Conservation (phyloP, 2,797 vertebrate genomes). For the Stomatorhinus walkeri region DNA sequence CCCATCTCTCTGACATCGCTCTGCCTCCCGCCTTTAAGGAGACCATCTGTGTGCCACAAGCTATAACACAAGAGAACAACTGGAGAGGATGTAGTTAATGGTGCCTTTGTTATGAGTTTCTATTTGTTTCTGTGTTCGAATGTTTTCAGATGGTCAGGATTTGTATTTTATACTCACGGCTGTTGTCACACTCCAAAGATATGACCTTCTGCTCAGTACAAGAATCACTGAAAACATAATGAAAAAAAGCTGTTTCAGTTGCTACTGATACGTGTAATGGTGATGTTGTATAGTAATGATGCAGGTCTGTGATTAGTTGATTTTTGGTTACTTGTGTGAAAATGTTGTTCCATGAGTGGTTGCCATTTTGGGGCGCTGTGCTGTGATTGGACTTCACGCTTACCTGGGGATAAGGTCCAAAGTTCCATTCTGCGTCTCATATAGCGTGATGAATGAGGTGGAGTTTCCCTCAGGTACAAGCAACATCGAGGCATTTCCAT, state of each 20-base stretch:
- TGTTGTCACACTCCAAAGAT: conserved; percentile 66
- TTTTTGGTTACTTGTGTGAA: background rate
- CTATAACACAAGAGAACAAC: conserved; percentile 40
- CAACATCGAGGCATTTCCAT: conserved; percentile 41
- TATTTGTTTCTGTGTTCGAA: background rate
- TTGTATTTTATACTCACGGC: conserved; percentile 59
- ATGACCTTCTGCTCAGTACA: conserved; percentile 61
- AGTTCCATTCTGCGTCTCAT: conserved; percentile 43
- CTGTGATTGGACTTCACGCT: background rate
- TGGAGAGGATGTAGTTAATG: background rate
- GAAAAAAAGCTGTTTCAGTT: background rate
- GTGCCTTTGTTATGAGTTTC: background rate
- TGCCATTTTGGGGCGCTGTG: background rate
- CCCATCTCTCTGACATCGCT: background rate
- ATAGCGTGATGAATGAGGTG: conserved; percentile 62
- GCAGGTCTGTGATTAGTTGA: conserved; percentile 32
- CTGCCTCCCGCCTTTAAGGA: background rate
- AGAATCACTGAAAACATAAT: conserved; percentile 56
- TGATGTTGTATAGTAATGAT: conserved; percentile 49
- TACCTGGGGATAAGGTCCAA: conserved; percentile 66
- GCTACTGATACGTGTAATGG: conserved; percentile 22
- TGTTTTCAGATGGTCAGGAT: background rate
- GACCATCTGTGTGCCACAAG: conserved; percentile 49
- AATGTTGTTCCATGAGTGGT: background rate
- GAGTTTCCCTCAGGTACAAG: conserved; percentile 43